phyloP scores from a whole-genome alignment of 1,140 invertebrate species.

The Ditylenchus dipsaci region DNA sequence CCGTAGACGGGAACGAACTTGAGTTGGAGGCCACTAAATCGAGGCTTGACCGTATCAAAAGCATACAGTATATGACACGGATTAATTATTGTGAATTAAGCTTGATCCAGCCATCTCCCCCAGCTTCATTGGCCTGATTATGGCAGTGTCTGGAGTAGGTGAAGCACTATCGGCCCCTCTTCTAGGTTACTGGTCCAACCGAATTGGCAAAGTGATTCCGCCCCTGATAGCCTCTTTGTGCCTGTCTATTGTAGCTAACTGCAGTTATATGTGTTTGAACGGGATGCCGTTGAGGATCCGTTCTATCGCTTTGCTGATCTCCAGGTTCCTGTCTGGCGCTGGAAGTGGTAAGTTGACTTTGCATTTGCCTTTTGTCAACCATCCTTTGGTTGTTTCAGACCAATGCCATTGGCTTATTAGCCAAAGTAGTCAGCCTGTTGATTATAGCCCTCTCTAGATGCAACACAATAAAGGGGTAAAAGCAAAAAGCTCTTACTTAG shows the following conservation, averaged over 20 bases:
- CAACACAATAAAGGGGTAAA: no score
- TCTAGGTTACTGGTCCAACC: slow-evolving; percentile 37
- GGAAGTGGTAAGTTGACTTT: slow-evolving; percentile 17
- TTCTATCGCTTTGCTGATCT: slow-evolving; percentile 22
- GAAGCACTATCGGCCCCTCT: slow-evolving; percentile 43
- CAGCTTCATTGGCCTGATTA: slow-evolving; percentile 43
- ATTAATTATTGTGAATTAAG: no score
- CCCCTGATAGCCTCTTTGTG: slow-evolving; percentile 29
- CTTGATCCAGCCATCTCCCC: slow-evolving; percentile 37
- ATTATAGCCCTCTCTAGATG: no score
- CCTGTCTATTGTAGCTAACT: slow-evolving; percentile 37
- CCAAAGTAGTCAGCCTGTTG: no score
- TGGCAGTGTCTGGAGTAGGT: slow-evolving; percentile 38
- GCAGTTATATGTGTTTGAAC: slow-evolving; percentile 37
- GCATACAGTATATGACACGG: no score
- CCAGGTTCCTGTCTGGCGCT: slow-evolving; percentile 36
- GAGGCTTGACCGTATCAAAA: no score
- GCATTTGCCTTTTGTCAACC: background rate
- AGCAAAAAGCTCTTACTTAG: no score
- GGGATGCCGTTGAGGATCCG: slow-evolving; percentile 14
- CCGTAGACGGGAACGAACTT: no score
- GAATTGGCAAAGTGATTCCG: slow-evolving; percentile 30
- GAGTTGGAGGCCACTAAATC: no score
- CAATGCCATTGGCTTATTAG: background rate
- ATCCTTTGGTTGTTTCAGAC: background rate